These are phyloP conservation scores for Sinosuthora webbiana DNA, from an alignment of 2,113 vertebrate genomes.

Conservation along the genomic window DNA sequence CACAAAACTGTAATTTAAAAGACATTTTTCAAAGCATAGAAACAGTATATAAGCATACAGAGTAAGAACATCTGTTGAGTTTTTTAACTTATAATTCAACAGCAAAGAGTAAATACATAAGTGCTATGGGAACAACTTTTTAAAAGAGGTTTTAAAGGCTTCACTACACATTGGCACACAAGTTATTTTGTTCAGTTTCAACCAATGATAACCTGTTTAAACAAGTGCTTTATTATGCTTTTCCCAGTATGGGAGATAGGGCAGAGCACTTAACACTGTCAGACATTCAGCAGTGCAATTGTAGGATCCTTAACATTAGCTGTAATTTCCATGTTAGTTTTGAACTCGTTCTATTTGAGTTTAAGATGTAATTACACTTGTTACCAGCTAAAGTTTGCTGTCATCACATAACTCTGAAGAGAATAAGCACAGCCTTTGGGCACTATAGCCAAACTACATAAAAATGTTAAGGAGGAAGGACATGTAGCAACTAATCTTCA, in stretches of 20 bases:
- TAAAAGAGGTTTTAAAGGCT: background rate
- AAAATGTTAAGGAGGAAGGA: slow-evolving; percentile 25
- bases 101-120: background rate
- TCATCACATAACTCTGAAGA: background rate
- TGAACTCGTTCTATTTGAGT: background rate
- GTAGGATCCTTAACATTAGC: background rate
- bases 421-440: background rate
- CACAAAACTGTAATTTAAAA: background rate
- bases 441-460: background rate
- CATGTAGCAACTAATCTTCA: background rate
- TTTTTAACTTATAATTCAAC: background rate
- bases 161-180: background rate
- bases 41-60: background rate
- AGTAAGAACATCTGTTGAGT: background rate
- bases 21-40: background rate
- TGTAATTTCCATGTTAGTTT: slow-evolving; percentile 1
- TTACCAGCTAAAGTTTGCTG: background rate
- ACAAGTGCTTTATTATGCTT: background rate
- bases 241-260: background rate
- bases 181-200: background rate
- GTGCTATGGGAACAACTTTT: background rate
- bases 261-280: background rate
- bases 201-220: background rate
- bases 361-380: background rate
- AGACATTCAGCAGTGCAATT: background rate